Evolutionary conservation across 2,113 vertebrate species (phyloP), one percentile per base, ranked within the genome.

Genomic region (Hemichromis elongatus): DNA sequence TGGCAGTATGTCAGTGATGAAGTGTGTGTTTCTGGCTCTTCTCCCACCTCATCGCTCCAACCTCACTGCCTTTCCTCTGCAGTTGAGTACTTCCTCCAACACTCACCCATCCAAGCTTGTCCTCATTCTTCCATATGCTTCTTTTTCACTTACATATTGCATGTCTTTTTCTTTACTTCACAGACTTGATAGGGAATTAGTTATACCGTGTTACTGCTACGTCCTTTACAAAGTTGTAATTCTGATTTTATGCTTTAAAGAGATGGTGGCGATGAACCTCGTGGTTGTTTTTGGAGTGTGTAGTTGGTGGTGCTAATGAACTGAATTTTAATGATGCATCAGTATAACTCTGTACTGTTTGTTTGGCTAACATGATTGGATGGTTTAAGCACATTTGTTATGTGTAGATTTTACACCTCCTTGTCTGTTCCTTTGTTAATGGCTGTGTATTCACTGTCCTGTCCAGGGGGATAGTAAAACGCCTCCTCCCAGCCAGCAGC

Each of bases 401-500:
- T 66, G 33, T 13, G 33, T 45, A 45, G 5, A 13, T 45, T 9
- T 42, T 3, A 6, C 9, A 18, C 21, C 40, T 8, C 5, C n/a
- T 68, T 2, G 2, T 19, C 9, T 33, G 13, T n/a, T 79, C 37
- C 10, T 30, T 4, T 42, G 5, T 70, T 85, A 9, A 85, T 3
- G 7, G 1, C 14, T 8, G 2, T 26, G 1, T 16, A 14, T 53
- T 94, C 40, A 83, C 45, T 77, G 28, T 87, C 47, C 78, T 50
- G 53, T 78, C 26, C 78, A 99, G 97, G 97, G 96, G 14, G 92
- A 84, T 9, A 13, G 52, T 5, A 90, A 93, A 13, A 45, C 68
- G 0, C 30, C 91, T 9, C 80, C 80, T 3, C 57, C 54, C 21
- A 66, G 68, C 77, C 89, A 45, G 26, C 53, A 75, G 63, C 55